These are phyloP conservation scores for Leptopilina clavipes DNA, from an alignment of 1,140 invertebrate species.

Conservation along the genomic window DNA sequence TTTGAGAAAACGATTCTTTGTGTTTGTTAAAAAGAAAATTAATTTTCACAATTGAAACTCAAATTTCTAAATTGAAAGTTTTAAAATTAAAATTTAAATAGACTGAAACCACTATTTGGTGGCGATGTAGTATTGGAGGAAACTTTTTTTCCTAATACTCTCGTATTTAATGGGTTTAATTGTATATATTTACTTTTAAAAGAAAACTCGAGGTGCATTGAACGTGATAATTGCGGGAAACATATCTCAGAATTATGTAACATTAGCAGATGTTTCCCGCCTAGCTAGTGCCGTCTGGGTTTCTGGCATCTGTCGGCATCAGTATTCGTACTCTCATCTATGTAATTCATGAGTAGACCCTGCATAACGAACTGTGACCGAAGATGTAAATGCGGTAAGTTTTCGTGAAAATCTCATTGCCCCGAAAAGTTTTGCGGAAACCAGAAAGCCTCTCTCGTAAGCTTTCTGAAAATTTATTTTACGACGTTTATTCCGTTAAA, in stretches of 20 bases:
- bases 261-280: neutral
- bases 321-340: conserved; percentile 23
- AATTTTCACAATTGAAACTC: no score
- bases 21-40: no score
- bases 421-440: conserved; percentile 9
- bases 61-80: no score
- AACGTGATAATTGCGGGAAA: neutral
- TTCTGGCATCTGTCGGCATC: conserved; percentile 10
- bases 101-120: no score
- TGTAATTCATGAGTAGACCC: conserved; percentile 26
- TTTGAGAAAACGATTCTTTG: no score
- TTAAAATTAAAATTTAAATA: no score
- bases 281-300: no score
- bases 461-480: conserved; percentile 34
- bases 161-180: no score
- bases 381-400: conserved; percentile 24
- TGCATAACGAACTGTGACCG: conserved; percentile 32
- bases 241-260: conserved; percentile 26
- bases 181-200: no score
- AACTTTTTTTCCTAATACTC: no score
- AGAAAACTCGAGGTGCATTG: neutral
- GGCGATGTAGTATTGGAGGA: no score
- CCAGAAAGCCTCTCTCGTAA: conserved; percentile 18
- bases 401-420: conserved; percentile 31
- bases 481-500: conserved; percentile 30